Conservation (phyloP, 2,797 vertebrate genomes). For the Spea hammondii region DNA sequence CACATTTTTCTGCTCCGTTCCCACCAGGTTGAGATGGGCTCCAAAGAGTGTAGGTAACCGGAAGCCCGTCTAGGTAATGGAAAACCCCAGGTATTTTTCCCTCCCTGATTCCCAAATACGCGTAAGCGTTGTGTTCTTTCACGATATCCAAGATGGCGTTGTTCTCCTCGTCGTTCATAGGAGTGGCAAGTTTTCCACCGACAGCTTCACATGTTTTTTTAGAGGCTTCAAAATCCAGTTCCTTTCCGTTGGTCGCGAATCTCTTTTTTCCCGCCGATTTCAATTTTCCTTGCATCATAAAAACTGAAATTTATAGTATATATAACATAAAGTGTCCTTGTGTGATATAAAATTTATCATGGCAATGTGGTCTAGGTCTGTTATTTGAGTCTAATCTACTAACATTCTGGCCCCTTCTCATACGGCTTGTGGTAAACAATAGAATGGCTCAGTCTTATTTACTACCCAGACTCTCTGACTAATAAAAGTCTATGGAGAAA, state of each 20-base stretch:
- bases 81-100: slow-evolving; percentile 55
- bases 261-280: slow-evolving; percentile 60
- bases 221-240: slow-evolving; percentile 49
- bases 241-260: slow-evolving; percentile 60
- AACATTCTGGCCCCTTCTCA: no score
- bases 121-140: slow-evolving; percentile 53
- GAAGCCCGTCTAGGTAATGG: slow-evolving; percentile 47
- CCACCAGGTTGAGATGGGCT: slow-evolving; percentile 59
- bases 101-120: slow-evolving; percentile 62
- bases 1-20: slow-evolving; percentile 60
- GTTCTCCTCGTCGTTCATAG: slow-evolving; percentile 56
- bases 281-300: slow-evolving; percentile 57
- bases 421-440: no score
- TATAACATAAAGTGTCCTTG: no score
- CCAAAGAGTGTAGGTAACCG: slow-evolving; percentile 62
- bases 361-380: no score
- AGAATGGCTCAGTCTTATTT: no score
- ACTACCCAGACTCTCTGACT: no score
- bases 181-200: slow-evolving; percentile 60
- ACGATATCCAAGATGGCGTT: slow-evolving; percentile 57
- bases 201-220: slow-evolving; percentile 49
- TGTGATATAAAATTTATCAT: no score
- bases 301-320: slow-evolving; percentile 54
- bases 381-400: no score
- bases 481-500: no score